A percentile compares a stretch with the other conserved stretches of the same genome.
Evolutionary conservation across 1,140 invertebrate species (phyloP).

Genomic region (Helicoverpa zea): DNA sequence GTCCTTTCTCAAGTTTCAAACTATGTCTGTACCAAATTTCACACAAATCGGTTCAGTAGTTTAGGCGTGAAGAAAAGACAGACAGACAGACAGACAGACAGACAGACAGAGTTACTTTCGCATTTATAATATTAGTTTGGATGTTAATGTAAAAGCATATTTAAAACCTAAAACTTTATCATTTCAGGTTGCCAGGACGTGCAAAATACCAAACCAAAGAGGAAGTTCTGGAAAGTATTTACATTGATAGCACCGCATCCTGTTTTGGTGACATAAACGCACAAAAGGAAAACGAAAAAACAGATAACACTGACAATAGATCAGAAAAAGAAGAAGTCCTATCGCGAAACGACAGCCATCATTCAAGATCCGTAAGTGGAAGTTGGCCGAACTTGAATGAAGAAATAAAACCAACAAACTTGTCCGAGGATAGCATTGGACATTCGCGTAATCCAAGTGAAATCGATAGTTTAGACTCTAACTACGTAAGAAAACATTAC

Average conservation of each 20-base stretch:
- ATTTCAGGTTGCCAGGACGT: constrained; percentile 83
- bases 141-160: no score
- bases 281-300: constrained; percentile 74
- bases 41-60: no score
- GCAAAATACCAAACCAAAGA: constrained; percentile 86
- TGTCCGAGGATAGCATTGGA: constrained; percentile 82
- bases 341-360: constrained; percentile 72
- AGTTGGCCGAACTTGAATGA: constrained; percentile 84
- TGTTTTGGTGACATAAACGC: constrained; percentile 85
- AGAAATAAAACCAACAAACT: constrained; percentile 76
- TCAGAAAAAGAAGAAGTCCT: constrained; percentile 72
- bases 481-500: constrained; percentile 88
- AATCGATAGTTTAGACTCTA: constrained; percentile 89
- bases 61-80: no score
- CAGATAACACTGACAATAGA: constrained; percentile 65
- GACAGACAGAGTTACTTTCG: no score
- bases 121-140: no score
- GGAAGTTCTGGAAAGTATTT: constrained; percentile 85
- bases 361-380: constrained; percentile 76
- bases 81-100: no score
- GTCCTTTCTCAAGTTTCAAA: no score
- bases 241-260: constrained; percentile 84
- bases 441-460: constrained; percentile 86
- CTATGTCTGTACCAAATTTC: no score
- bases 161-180: constrained; percentile 22